These are phyloP conservation scores for Gracilinanus agilis DNA, from an alignment of 2,113 vertebrate genomes.

Conservation along the genomic window DNA sequence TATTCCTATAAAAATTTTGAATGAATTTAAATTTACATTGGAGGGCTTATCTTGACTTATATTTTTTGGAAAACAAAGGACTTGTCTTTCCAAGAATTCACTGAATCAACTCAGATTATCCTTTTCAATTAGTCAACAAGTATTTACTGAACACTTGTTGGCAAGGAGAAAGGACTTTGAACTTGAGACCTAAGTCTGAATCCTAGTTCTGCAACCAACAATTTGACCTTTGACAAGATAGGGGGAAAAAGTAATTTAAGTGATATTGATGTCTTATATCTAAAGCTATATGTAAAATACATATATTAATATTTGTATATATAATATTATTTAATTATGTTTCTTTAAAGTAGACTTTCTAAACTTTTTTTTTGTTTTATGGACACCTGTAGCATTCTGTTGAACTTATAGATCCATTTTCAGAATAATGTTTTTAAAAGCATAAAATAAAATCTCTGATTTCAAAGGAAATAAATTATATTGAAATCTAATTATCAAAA, in stretches of 20 bases:
- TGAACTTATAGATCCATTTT: neutral
- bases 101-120: neutral
- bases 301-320: neutral
- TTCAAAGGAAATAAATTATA: neutral
- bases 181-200: neutral
- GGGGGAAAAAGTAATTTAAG: neutral
- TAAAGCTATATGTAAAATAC: too few relatives aligned
- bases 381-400: neutral
- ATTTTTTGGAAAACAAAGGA: neutral
- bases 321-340: neutral
- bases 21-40: neutral
- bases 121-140: neutral
- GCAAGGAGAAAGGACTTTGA: neutral
- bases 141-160: neutral
- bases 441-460: neutral
- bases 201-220: neutral
- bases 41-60: neutral
- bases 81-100: neutral
- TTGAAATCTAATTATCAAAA: neutral
- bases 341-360: neutral
- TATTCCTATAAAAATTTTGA: neutral
- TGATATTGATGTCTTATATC: too few relatives aligned
- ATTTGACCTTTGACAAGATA: neutral
- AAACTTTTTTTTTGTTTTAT: neutral
- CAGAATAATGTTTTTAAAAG: neutral